A percentile compares a stretch with the other conserved stretches of the same genome.
Conservation (phyloP, 2,888 invertebrate species). For the Pocota personata region DNA sequence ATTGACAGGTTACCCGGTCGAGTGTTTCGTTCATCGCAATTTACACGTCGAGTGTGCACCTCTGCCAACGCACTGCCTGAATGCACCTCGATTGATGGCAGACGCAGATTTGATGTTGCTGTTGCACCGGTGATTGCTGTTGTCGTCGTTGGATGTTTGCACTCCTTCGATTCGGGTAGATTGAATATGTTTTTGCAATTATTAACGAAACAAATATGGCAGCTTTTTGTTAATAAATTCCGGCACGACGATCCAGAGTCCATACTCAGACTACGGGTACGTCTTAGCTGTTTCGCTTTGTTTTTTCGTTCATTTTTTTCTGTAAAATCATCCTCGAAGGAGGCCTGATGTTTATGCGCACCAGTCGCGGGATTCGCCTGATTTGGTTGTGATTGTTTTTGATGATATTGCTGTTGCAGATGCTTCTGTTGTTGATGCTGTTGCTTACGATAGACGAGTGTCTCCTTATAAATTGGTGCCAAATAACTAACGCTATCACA, state of each 20-base stretch:
- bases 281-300: constrained; percentile 77
- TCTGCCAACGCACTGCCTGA: constrained; percentile 31
- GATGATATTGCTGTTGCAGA: constrained; percentile 60
- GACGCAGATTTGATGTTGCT: constrained; percentile 43
- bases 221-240: constrained; percentile 78
- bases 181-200: constrained; percentile 82
- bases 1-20: constrained; percentile 53
- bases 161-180: constrained; percentile 77
- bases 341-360: constrained; percentile 73
- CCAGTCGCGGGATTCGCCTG: constrained; percentile 13
- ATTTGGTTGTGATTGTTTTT: constrained; percentile 59
- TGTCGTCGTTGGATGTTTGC: constrained; percentile 61
- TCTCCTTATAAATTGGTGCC: constrained; percentile 83
- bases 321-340: constrained; percentile 71
- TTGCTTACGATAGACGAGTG: constrained; percentile 76
- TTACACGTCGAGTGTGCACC: constrained; percentile 44
- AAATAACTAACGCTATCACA: constrained; percentile 82
- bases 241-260: constrained; percentile 81
- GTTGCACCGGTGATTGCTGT: constrained; percentile 33
- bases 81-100: constrained; percentile 51
- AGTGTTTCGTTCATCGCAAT: constrained; percentile 50
- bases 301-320: constrained; percentile 74
- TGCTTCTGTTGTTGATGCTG: constrained; percentile 73
- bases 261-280: constrained; percentile 82
- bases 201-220: constrained; percentile 82